Conservation (phyloP, 2,797 vertebrate genomes). For the Geotrypetes seraphini region DNA sequence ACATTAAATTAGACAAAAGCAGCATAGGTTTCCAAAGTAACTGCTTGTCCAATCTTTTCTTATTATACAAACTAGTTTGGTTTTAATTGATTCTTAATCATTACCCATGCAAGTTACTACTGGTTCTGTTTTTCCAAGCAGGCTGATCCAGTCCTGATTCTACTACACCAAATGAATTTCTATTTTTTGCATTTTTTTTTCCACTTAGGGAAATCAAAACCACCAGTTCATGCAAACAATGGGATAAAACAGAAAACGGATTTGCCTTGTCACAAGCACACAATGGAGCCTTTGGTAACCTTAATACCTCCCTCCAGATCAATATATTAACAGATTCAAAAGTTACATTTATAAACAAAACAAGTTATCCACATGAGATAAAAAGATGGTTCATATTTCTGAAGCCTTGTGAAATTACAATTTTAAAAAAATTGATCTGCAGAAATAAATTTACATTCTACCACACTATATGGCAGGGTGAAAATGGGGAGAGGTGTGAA, state of each 20-base stretch:
- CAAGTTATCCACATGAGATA: slow-evolving; percentile 75
- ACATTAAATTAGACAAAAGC: slow-evolving; percentile 74
- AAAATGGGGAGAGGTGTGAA: slow-evolving; percentile 72
- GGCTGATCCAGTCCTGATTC: too few relatives aligned
- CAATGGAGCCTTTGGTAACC: too few relatives aligned
- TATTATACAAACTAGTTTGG: slow-evolving; percentile 60
- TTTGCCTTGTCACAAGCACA: too few relatives aligned
- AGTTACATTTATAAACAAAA: slow-evolving; percentile 87
- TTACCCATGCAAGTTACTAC: too few relatives aligned
- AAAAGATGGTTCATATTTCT: slow-evolving; percentile 66
- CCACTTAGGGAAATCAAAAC: too few relatives aligned
- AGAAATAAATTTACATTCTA: slow-evolving; percentile 91
- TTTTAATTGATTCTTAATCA: slow-evolving; percentile 50
- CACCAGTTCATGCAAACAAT: too few relatives aligned
- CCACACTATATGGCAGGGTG: slow-evolving; percentile 89
- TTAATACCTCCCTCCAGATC: too few relatives aligned
- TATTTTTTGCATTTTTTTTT: too few relatives aligned
- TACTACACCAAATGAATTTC: too few relatives aligned
- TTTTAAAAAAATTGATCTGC: slow-evolving; percentile 87
- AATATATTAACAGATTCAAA: slow-evolving; percentile 80
- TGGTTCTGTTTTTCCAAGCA: too few relatives aligned
- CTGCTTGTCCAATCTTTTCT: slow-evolving; percentile 59
- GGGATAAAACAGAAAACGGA: too few relatives aligned
- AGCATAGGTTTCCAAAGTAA: slow-evolving; percentile 71
- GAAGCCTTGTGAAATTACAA: slow-evolving; percentile 85